Percentiles rank a stretch among this genome's conserved stretches.
Conservation (phyloP, 2,888 invertebrate species). For the Eubasilissa splendida region DNA sequence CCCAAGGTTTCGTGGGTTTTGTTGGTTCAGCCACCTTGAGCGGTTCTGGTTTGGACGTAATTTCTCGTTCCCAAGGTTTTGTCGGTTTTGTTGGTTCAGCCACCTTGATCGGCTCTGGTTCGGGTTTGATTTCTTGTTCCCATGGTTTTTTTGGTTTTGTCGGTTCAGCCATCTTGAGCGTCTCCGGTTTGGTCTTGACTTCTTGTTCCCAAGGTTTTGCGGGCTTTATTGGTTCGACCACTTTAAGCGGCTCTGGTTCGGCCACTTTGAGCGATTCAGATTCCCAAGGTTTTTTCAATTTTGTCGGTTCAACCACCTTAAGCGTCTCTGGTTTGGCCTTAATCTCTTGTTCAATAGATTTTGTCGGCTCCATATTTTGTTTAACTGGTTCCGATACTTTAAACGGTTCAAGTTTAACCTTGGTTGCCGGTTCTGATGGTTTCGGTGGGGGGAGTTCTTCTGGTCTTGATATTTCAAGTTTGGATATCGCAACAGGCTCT, state of each 20-base stretch:
- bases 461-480: conserved; percentile 21
- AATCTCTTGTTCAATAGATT: too few species aligned
- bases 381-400: too few species aligned
- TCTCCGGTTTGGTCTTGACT: neutral
- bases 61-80: conserved; percentile 11
- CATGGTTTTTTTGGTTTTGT: neutral
- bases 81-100: conserved; percentile 6
- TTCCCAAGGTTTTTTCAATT: too few species aligned
- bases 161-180: neutral
- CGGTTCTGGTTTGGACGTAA: conserved; percentile 28
- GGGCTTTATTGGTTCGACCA: too few species aligned
- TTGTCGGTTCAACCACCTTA: too few species aligned
- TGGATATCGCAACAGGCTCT: conserved; percentile 12
- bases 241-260: neutral
- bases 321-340: too few species aligned
- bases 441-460: neutral
- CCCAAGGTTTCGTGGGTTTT: too few species aligned
- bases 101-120: neutral
- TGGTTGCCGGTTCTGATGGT: neutral
- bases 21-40: conserved; percentile 30
- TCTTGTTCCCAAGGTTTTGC: too few species aligned
- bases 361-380: too few species aligned
- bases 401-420: too few species aligned
- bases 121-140: neutral
- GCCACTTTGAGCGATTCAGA: neutral